Base-by-base conservation (phyloP, 2,888 invertebrate species). In the Ophioninae sp. region DNA sequence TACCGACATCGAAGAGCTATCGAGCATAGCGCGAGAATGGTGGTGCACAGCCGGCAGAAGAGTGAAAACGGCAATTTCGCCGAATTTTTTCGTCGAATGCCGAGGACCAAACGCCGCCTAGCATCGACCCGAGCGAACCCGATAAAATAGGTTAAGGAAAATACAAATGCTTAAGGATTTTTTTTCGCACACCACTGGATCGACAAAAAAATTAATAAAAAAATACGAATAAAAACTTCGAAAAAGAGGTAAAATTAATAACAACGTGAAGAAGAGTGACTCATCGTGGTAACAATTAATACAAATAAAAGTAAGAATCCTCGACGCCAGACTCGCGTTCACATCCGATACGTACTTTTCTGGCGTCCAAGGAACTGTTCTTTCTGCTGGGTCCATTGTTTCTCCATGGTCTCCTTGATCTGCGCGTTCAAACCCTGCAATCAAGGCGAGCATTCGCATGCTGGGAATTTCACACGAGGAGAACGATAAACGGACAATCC, bases 351-450 rank as follows among this genome's bases (percentile, higher is more conserved):
- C 96, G 95, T 95, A 98, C 97, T 94, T 95, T 97, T 97, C 94
- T 97, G 97, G 93, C 98, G 97, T 94, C 96, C 96, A 93, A 96
- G 96, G 94, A 97, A 98, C 94, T 97, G 97, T 89, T 96, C 96
- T 94, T 96, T 95, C 94, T 96, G 97, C 94, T 97, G 97, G 91
- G 96, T 95, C 98, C 98, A 98, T 92, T 95, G 94, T 94, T 97
- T 97, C 95, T 98, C 98, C 92, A 95, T 93, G 93, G 93, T 93
- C 94, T 98, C 98, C 95, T 97, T 97, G 94, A 95, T 95, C 93
- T 95, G 94, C 91, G 95, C 96, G 94, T 96, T 96, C 94, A 96
- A 96, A 93, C 98, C 98, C 98, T 98, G 95, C 93, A 86, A 93
- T 91, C 92, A 87, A 85, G 86, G 86, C 86, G 81, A 87, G 89